Base-by-base conservation (phyloP, 2,888 invertebrate genomes). In the Mythimna ferrago region DNA sequence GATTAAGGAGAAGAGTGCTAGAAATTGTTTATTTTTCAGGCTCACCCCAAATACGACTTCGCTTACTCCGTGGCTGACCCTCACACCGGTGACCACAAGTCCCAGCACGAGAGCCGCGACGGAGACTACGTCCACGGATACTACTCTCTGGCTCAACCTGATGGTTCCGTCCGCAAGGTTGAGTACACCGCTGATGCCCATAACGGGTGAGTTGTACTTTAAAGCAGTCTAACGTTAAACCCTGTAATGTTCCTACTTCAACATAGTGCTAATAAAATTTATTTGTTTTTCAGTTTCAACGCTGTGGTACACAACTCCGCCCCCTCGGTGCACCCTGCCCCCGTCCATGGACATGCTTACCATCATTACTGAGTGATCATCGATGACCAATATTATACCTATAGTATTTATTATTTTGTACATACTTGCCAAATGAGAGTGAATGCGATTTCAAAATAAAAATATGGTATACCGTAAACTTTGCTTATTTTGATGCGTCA, bases 1-100 rank as follows among this genome's bases (percentile, higher is more conserved):
- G 26, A 2, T 26, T 26, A 26, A 26, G 26, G 26, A 26, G 26
- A 26, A 26, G 0, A 1, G 1, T n/a, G 0, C 0, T n/a, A 38
- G 16, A 26, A 2, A 32, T 35, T 11, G 2, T 0, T 56, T 32
- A 6, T 51, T 65, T 53, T 76, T 9, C 66, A 95, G 94, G 91
- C 94, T 72, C 92, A 94, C 84, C 95, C 95, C 58, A 94, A 93
- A 91, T 95, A 95, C 87, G 92, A 95, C 88, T 96, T 94, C 89
- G 92, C 94, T 38, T 97, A 97, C 91, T 96, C 96, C 78, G 97
- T 97, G 73, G 91, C 95, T 71, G 97, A 97, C 90, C 94, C 94
- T 38, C 97, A 97, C 87, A 97, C 97, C 78, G 97, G 97, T 41
- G 97, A 97, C 92, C 95, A 96, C 90, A 97, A 97, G 91, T 93